phyloP scores from a whole-genome alignment of 2,113 vertebrate genomes.

The Saguinus imperator region DNA sequence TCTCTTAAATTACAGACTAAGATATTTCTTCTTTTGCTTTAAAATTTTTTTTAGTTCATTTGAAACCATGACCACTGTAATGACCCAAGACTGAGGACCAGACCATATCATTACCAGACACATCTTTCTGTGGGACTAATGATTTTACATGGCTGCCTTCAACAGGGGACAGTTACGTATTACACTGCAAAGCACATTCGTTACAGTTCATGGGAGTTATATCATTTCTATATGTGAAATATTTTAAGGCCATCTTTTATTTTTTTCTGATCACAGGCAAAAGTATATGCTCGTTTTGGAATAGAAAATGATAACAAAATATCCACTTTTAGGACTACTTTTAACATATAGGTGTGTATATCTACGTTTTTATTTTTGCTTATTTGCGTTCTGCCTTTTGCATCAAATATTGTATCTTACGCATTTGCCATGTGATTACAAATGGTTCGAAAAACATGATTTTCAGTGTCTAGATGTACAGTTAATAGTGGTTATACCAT shows the following conservation, averaged over 20 bases:
- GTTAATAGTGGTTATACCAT: neutral
- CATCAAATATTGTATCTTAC: neutral
- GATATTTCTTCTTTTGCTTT: neutral
- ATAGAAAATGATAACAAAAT: neutral
- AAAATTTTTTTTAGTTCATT: neutral
- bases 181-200: neutral
- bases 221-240: neutral
- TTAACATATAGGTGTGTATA: neutral
- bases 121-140: neutral
- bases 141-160: neutral
- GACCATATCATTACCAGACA: neutral
- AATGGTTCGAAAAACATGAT: constrained; percentile 3
- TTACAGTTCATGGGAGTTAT: neutral
- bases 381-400: neutral
- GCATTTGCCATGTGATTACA: constrained; percentile 9
- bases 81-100: neutral
- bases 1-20: neutral
- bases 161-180: neutral
- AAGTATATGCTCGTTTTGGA: neutral
- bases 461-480: neutral
- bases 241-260: neutral
- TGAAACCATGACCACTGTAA: neutral
- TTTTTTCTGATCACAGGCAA: constrained; percentile 8
- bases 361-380: neutral
- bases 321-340: neutral